A percentile compares a stretch with the other conserved stretches of the same genome.
Conservation (phyloP, 2,113 vertebrate genomes). For the Lucifuga dentata region DNA sequence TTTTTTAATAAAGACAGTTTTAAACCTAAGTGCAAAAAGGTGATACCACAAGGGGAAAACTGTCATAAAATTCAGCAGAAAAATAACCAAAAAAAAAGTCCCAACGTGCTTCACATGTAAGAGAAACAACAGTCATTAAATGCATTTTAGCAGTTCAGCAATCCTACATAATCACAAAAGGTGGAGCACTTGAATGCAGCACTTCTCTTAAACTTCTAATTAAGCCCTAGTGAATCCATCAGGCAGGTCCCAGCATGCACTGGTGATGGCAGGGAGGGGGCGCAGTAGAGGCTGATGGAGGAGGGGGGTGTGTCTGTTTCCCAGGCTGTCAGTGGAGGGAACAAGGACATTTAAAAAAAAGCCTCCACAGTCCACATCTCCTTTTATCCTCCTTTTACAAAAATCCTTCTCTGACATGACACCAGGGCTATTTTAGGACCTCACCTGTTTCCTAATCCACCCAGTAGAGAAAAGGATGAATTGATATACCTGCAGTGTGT, state of each 20-base stretch:
- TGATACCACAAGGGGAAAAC: too few species aligned
- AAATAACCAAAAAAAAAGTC: too few species aligned
- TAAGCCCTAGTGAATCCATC: slow-evolving; percentile 17
- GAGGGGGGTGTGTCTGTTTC: slow-evolving; percentile 25
- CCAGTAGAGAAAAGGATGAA: slow-evolving; percentile 7
- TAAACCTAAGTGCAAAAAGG: too few species aligned
- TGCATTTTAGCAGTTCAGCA: not conserved
- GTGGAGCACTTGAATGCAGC: slow-evolving; percentile 8
- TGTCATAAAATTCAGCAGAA: too few species aligned
- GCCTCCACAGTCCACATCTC: not conserved
- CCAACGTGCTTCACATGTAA: too few species aligned
- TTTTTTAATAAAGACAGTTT: too few species aligned
- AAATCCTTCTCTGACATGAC: slow-evolving; percentile 20
- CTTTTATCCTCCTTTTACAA: slow-evolving; percentile 19
- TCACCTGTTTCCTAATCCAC: slow-evolving; percentile 43
- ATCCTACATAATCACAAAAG: not conserved
- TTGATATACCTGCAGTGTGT: not conserved
- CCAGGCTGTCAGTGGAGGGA: slow-evolving; percentile 40
- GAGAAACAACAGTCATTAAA: too few species aligned
- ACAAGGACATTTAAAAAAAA: not conserved
- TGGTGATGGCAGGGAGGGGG: slow-evolving; percentile 1
- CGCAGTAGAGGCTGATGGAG: not conserved
- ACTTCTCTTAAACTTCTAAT: slow-evolving; percentile 22
- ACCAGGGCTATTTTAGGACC: slow-evolving; percentile 26
- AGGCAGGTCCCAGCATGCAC: slow-evolving; percentile 52